Evolutionary conservation across 2,888 invertebrate species (phyloP), one percentile per base, ranked within the genome.

Genomic region (Helobdella robusta): DNA sequence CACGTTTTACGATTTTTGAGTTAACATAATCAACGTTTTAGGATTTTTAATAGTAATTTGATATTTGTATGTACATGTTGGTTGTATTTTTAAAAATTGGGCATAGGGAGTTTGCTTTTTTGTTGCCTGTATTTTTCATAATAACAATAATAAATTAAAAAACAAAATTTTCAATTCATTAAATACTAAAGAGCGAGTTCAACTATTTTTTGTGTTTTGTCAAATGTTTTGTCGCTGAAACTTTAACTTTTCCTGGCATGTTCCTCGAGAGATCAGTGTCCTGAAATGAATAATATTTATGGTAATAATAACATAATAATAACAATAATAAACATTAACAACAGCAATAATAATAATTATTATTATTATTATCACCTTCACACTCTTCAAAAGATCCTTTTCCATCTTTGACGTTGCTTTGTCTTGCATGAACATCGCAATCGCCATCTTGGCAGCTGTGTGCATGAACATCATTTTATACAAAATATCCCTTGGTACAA

Each of bases 171-270:
- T n/a, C n/a, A n/a, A n/a, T n/a, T n/a, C n/a, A n/a, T n/a, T n/a
- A n/a, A n/a, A n/a, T n/a, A n/a, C n/a, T n/a, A n/a, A n/a, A n/a
- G n/a, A n/a, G n/a, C n/a, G n/a, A n/a, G n/a, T n/a, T n/a, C n/a
- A n/a, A n/a, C n/a, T n/a, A n/a, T n/a, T n/a, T n/a, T n/a, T n/a
- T n/a, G n/a, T n/a, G n/a, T n/a, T n/a, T n/a, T n/a, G n/a, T n/a
- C n/a, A n/a, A n/a, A n/a, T n/a, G n/a, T n/a, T n/a, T n/a, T n/a
- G n/a, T n/a, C n/a, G n/a, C n/a, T n/a, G n/a, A n/a, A n/a, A 97
- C 81, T 80, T 95, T 95, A 0, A 97, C 94, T 82, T 94, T 95
- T 40, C 95, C 94, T 11, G 97, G 97, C 77, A 98, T 86, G 83
- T 97, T 97, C 71, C 93, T 84, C 0, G 92, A 91, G 35, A 93